A percentile compares a stretch with the other conserved stretches of the same genome.
phyloP scores from a whole-genome alignment of 2,888 invertebrate species.

The Cartodere bifasciata region DNA sequence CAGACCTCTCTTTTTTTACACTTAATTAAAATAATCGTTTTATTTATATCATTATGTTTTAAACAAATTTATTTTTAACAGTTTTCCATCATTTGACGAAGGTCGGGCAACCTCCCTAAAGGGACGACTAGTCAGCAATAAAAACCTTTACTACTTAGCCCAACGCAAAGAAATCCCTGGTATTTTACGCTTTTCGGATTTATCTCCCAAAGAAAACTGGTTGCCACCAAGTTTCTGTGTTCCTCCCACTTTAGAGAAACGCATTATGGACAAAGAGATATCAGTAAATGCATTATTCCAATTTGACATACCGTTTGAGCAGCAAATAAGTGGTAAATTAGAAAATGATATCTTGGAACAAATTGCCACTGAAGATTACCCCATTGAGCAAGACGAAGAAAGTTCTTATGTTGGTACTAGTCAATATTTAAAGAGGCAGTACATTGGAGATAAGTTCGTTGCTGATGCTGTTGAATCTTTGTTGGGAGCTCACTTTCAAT shows the following conservation, averaged over 20 bases:
- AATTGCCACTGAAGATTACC: constrained; percentile 18
- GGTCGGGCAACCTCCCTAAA: constrained; percentile 68
- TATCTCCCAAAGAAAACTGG: constrained; percentile 60
- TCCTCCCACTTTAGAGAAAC: constrained; percentile 34
- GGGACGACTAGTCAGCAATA: constrained; percentile 62
- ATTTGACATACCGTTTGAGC: constrained; percentile 25
- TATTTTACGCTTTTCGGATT: constrained; percentile 49
- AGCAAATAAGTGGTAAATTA: constrained; percentile 30
- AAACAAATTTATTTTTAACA: constrained; percentile 57
- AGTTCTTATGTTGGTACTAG: constrained; percentile 26
- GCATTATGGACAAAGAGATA: constrained; percentile 33
- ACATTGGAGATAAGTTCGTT: constrained; percentile 49
- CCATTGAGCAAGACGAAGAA: constrained; percentile 22
- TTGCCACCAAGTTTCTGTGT: constrained; percentile 64
- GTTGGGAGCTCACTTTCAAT: constrained; percentile 60
- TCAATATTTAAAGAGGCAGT: constrained; percentile 36
- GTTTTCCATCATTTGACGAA: constrained; percentile 57
- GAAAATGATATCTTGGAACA: constrained; percentile 16
- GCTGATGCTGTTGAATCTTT: constrained; percentile 82
- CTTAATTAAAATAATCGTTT: too few species aligned
- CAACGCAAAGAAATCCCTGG: constrained; percentile 41
- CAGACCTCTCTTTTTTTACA: too few species aligned
- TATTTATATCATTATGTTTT: too few species aligned
- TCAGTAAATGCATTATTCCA: constrained; percentile 21
- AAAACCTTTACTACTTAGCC: constrained; percentile 71